Evolutionary conservation across 2,113 vertebrate genomes (phyloP), one percentile per base, ranked within the genome.

Genomic region (Carollia perspicillata): DNA sequence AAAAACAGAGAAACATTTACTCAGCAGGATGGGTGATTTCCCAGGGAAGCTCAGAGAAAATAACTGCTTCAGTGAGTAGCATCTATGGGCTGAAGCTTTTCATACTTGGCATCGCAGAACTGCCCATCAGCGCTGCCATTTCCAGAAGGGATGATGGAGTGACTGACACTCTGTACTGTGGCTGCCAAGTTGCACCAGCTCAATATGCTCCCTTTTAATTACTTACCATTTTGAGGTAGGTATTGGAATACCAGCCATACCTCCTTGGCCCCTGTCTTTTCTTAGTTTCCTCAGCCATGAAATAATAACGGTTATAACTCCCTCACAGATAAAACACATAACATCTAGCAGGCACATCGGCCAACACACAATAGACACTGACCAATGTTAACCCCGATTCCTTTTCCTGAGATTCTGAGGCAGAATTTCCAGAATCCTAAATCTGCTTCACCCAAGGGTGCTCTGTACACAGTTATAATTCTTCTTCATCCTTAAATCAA

Each of bases 261-360:
- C 13, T 94, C 30, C 8, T 71, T 9, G 5, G 69, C 37, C 16
- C 26, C 28, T 11, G 33, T 72, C 23, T 83, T 49, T 51, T 86
- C 53, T 93, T 66, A 2, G 13, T 80, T 90, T 84, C 51, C 68
- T 91, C 55, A 71, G 49, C 42, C 58, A 7, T 42, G 42, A 93
- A 87, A 33, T 90, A 23, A 58, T 40, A 47, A 12, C 0, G 0
- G 12, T 84, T 44, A 33, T 63, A 18, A 12, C 8, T 80, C 72
- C 26, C 84, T 69, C 72, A 40, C 33, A 77, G 71, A 77, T 66
- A 69, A 69, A 35, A 11, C 10, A 20, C 28, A 5, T 47, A 33
- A 72, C 1, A 0, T 3, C 18, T 12, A 6, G 14, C 35, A 9
- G 7, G 20, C 42, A 33, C 33, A 65, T 58, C 0, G 0, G 53